These are phyloP conservation scores for Autographa pulchrina DNA, from an alignment of 2,888 invertebrate genomes.

Conservation along the genomic window DNA sequence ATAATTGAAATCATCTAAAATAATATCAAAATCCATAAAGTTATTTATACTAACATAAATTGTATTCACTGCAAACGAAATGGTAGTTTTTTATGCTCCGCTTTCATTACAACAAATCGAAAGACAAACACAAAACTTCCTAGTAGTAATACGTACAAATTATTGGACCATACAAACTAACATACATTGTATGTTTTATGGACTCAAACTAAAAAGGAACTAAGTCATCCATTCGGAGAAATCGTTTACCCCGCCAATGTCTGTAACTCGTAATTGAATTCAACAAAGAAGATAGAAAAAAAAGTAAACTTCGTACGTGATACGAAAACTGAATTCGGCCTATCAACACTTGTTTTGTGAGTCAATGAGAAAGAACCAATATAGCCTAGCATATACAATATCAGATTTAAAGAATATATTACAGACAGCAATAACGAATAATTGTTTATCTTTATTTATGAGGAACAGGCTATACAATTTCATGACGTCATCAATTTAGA, in stretches of 20 bases:
- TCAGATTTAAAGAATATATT: constrained; percentile 56
- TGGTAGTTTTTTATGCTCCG: neutral
- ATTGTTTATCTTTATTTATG: constrained; percentile 59
- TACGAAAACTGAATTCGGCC: constrained; percentile 75
- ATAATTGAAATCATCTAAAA: no score
- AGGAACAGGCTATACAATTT: constrained; percentile 36
- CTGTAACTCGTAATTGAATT: constrained; percentile 83
- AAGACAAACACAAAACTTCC: constrained; percentile 8
- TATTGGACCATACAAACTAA: constrained; percentile 33
- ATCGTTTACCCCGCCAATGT: constrained; percentile 72
- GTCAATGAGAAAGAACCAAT: constrained; percentile 74
- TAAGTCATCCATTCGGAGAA: constrained; percentile 67
- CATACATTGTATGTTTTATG: constrained; percentile 56
- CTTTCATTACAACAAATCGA: neutral
- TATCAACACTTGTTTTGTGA: constrained; percentile 81
- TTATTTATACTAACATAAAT: neutral
- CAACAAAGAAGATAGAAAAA: constrained; percentile 84
- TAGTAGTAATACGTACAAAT: constrained; percentile 22
- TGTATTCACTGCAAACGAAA: neutral
- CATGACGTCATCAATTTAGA: constrained; percentile 52
- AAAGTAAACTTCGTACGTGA: constrained; percentile 85
- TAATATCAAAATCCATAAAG: no score
- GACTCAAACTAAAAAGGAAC: constrained; percentile 58
- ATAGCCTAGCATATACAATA: constrained; percentile 41
- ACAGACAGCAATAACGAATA: constrained; percentile 49